Evolutionary conservation across 1,140 invertebrate genomes (phyloP).

Genomic region (Aphelinus certus): DNA sequence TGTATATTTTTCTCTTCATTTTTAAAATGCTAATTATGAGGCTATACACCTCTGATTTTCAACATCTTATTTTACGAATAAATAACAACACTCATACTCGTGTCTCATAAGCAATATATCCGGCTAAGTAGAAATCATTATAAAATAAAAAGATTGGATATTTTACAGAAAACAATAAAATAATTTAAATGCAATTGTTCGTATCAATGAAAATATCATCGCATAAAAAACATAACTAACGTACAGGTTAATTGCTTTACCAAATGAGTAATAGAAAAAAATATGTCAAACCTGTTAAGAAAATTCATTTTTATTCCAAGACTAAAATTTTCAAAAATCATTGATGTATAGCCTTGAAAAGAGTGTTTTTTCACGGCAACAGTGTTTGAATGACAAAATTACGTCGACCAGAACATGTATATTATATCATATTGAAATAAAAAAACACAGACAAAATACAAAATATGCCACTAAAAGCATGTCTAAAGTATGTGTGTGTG

Average conservation of each 20-base stretch:
- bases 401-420: conserved; percentile 35
- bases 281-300: conserved; percentile 3
- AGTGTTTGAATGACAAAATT: not conserved
- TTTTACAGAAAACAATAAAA: too few relatives aligned
- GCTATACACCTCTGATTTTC: conserved; percentile 35
- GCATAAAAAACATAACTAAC: too few relatives aligned
- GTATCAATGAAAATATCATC: too few relatives aligned
- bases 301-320: conserved; percentile 41
- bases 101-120: too few relatives aligned
- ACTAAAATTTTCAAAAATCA: conserved; percentile 39
- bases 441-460: conserved; percentile 58
- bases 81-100: too few relatives aligned
- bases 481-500: conserved; percentile 52
- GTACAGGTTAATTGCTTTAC: not conserved
- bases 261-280: not conserved
- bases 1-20: conserved; percentile 8
- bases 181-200: too few relatives aligned
- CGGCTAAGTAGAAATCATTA: too few relatives aligned
- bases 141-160: too few relatives aligned
- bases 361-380: conserved; percentile 34
- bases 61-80: not conserved
- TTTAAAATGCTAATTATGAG: conserved; percentile 4
- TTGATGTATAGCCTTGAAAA: conserved; percentile 33
- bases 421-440: conserved; percentile 41
- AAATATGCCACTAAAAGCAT: conserved; percentile 63